Evolutionary conservation across 2,797 vertebrate genomes (phyloP).

Genomic region (Yasuhikotakia modesta): DNA sequence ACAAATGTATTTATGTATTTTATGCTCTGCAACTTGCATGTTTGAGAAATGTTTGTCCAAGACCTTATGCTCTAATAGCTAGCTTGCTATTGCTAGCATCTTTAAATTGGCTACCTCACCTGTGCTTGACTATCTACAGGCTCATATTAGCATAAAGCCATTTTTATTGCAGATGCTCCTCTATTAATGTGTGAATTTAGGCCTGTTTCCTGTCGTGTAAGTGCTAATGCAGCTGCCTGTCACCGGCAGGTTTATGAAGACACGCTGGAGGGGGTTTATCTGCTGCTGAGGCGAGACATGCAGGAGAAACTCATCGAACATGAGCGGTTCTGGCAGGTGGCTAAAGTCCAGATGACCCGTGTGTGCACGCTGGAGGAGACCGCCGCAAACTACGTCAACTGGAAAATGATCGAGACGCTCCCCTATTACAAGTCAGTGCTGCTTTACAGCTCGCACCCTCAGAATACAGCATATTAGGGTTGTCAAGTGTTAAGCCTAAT

Average conservation of each 20-base stretch:
- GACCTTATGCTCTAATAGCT: no score
- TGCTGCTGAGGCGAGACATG: slow-evolving; percentile 64
- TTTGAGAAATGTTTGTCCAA: no score
- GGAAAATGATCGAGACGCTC: slow-evolving; percentile 65
- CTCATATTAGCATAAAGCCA: not conserved
- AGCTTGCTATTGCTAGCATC: no score
- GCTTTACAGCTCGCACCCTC: no score
- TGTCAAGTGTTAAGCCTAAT: not conserved
- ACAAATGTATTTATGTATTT: no score
- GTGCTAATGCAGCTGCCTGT: not conserved
- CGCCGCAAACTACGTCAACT: slow-evolving; percentile 63
- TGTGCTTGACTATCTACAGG: no score
- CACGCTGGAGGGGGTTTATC: slow-evolving; percentile 60
- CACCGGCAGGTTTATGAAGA: slow-evolving; percentile 59
- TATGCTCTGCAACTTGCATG: no score
- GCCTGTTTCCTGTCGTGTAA: not conserved
- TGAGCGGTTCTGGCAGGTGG: slow-evolving; percentile 64
- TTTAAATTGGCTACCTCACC: no score
- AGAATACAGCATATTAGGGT: no score
- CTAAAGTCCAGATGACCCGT: slow-evolving; percentile 57
- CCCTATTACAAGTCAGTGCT: slow-evolving; percentile 63
- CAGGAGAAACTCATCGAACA: slow-evolving; percentile 40
- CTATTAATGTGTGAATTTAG: not conserved
- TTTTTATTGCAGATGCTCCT: not conserved
- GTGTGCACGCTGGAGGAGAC: slow-evolving; percentile 63